phyloP scores from a whole-genome alignment of 2,113 vertebrate genomes.

The Cephalophus harveyi region DNA sequence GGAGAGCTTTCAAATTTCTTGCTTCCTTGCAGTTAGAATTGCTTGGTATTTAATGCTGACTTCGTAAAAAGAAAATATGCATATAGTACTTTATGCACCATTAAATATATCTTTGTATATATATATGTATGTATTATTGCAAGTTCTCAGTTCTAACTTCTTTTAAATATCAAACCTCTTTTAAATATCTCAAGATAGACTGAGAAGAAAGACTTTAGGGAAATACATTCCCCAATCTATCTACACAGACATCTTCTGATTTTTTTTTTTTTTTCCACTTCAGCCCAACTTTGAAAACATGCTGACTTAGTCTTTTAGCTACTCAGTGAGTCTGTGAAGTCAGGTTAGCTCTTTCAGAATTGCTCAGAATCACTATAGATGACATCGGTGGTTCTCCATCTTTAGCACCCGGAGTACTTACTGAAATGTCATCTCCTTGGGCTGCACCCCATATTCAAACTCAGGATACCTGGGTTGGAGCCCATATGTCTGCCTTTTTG shows the following conservation, averaged over 20 bases:
- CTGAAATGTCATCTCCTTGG: neutral
- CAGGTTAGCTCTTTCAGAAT: neutral
- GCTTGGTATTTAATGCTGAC: constrained; percentile 60
- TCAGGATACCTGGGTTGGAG: neutral
- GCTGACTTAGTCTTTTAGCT: constrained; percentile 6
- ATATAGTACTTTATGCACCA: constrained; percentile 21
- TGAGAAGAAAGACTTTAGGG: constrained; percentile 3
- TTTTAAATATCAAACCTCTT: constrained; percentile 42
- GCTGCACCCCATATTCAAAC: neutral
- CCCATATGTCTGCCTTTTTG: neutral
- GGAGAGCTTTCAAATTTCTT: constrained; percentile 42
- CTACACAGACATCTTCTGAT: neutral
- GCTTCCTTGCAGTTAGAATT: constrained; percentile 47
- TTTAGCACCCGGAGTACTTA: neutral
- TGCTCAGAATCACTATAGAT: neutral
- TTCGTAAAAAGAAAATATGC: constrained; percentile 53
- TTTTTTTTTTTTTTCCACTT: neutral
- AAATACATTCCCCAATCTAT: constrained; percentile 10
- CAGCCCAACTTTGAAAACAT: constrained; percentile 4
- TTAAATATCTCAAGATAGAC: constrained; percentile 11
- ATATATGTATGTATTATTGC: neutral
- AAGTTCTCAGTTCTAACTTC: constrained; percentile 28
- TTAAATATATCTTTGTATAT: constrained; percentile 38
- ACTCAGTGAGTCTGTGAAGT: neutral
- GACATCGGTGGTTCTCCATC: neutral